These are phyloP conservation scores for Leptatherina wallacei DNA, from an alignment of 2,797 vertebrate genomes.

Conservation along the genomic window DNA sequence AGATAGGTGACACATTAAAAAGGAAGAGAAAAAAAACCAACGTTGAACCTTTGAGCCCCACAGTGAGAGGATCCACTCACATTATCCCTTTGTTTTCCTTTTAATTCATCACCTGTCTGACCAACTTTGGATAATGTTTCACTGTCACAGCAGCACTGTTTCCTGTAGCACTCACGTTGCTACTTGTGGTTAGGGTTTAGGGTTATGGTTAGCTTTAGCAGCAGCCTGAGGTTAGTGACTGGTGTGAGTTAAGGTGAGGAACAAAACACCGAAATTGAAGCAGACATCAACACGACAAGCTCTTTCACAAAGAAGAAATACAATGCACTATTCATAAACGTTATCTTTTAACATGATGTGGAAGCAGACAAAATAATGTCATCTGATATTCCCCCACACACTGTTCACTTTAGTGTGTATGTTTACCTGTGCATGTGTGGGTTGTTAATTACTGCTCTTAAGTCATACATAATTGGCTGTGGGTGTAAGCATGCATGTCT, in stretches of 20 bases:
- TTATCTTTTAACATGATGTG: not conserved
- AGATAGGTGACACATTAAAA: not conserved
- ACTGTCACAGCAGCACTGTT: not conserved
- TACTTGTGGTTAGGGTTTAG: not conserved
- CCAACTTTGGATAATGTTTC: slow-evolving; percentile 6
- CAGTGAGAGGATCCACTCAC: not conserved
- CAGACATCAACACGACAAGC: not conserved
- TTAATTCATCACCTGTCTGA: not conserved
- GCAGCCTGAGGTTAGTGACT: not conserved
- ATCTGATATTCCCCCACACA: not conserved
- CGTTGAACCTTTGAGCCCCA: not conserved
- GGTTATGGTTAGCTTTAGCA: not conserved
- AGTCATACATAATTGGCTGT: not conserved
- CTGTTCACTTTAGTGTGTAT: not conserved
- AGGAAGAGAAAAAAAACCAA: not conserved
- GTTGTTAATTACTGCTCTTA: not conserved
- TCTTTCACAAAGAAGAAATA: not conserved
- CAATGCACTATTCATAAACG: not conserved
- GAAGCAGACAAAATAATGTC: not conserved
- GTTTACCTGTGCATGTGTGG: too few species aligned
- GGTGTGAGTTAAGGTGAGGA: not conserved
- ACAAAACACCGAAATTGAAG: not conserved
- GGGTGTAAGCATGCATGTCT: not conserved
- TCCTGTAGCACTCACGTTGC: not conserved
- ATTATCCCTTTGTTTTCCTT: not conserved